Evolutionary conservation across 2,797 vertebrate genomes (phyloP), one percentile per base, ranked within the genome.

Genomic region (Luscinia luscinia): DNA sequence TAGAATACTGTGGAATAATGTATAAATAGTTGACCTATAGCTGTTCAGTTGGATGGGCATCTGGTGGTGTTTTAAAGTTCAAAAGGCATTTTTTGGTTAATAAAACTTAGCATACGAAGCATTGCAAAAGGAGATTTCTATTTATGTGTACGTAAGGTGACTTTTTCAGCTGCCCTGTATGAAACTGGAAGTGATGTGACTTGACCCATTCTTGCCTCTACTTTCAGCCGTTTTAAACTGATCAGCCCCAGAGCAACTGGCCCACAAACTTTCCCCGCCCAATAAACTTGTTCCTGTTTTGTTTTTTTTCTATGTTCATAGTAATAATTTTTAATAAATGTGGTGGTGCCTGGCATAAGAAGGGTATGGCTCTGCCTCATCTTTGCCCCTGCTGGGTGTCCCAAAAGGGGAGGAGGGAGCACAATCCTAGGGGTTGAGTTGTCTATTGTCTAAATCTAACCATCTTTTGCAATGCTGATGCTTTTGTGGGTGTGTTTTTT

Each of bases 301-400:
- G 15, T 94, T 96, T 97, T 97, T 34, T 97, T 97, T 90, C 30
- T 96, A 92, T 97, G 97, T 98, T 97, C 46, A 97, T 76, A 95
- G 70, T 95, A 96, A 93, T 96, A 79, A 96, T 98, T 98, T 98
- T 98, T 98, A 98, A 98, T 98, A 98, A 98, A 98, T 94, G 97
- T 98, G 84, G 81, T 97, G 93, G 75, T 92, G 90, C 85, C 87
- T 89, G 92, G 95, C 91, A 74, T 93, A 67, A 46, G 18, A 67
- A 40, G 8, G 8, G 55, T 38, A 43, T 91, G 76, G 82, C 80
- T 95, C 63, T 94, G 87, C 69, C 15, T 92, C 11, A 34, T 92
- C 16, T 91, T 74, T 82, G 13, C 36, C 4, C 51, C 20, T 30
- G 4, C 2, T 0, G 8, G 0, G 11, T 52, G 3, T 16, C 4